Conservation (phyloP, 2,888 invertebrate species). For the Nephrotoma appendiculata region DNA sequence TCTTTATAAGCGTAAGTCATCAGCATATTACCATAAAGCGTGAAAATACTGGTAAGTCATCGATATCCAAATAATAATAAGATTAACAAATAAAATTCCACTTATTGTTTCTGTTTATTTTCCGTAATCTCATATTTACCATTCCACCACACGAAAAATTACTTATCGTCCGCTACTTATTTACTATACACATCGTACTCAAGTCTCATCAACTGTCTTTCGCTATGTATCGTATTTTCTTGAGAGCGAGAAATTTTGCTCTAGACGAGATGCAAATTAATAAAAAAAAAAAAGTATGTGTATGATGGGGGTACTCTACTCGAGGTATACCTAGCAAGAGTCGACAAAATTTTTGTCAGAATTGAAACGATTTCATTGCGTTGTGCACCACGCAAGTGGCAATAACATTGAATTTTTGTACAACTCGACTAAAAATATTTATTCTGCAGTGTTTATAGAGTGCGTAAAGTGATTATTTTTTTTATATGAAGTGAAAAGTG, state of each 20-base stretch:
- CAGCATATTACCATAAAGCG: too few relatives aligned
- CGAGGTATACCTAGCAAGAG: background rate
- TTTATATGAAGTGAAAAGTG: background rate
- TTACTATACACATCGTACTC: background rate
- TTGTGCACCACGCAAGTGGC: background rate
- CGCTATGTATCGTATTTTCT: background rate
- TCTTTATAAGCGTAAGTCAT: too few relatives aligned
- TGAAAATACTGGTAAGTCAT: too few relatives aligned
- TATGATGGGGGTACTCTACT: background rate
- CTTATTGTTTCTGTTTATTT: background rate
- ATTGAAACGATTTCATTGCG: background rate
- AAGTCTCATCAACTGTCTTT: background rate
- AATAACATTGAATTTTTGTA: background rate
- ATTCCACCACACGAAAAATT: background rate
- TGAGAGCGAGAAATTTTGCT: background rate
- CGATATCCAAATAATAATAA: too few relatives aligned
- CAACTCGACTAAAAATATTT: background rate
- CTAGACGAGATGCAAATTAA: background rate
- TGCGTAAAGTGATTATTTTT: background rate
- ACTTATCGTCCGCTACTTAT: background rate
- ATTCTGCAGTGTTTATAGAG: background rate
- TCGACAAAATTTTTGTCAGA: background rate
- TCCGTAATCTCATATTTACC: background rate
- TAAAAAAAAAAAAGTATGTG: background rate
- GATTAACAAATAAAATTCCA: background rate